phyloP scores from a whole-genome alignment of 2,113 vertebrate species.

The Charina bottae region DNA sequence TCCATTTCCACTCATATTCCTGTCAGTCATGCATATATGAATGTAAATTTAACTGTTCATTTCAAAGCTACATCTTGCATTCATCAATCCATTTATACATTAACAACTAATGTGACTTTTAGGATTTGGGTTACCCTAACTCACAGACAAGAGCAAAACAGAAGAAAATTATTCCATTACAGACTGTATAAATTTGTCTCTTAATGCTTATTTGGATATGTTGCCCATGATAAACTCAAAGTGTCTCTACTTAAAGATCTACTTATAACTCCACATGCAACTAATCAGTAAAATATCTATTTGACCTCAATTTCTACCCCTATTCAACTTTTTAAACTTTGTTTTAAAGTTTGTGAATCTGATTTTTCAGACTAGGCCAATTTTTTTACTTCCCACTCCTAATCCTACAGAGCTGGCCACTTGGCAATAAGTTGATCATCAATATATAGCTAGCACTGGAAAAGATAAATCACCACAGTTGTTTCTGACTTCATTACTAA shows the following conservation, averaged over 20 bases:
- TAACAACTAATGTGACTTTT: neutral
- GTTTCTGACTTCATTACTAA: neutral
- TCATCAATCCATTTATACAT: neutral
- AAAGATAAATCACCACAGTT: neutral
- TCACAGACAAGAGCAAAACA: neutral
- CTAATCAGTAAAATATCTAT: neutral
- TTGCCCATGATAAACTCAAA: neutral
- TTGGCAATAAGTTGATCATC: neutral
- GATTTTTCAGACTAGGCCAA: neutral
- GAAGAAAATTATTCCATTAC: neutral
- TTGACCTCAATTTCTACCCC: accelerated
- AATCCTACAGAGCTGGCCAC: neutral
- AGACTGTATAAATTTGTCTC: neutral
- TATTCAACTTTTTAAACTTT: neutral
- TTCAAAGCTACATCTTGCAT: neutral
- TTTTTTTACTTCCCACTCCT: neutral
- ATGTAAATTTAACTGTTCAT: neutral
- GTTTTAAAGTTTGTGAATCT: neutral
- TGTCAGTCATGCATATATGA: neutral
- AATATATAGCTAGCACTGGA: neutral
- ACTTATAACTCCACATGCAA: neutral
- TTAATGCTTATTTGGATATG: neutral
- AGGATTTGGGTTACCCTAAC: too few species aligned
- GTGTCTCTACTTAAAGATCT: neutral
- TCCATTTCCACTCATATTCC: neutral